Conservation (phyloP, 1,140 invertebrate genomes). For the Ceratosolen fusciceps region DNA sequence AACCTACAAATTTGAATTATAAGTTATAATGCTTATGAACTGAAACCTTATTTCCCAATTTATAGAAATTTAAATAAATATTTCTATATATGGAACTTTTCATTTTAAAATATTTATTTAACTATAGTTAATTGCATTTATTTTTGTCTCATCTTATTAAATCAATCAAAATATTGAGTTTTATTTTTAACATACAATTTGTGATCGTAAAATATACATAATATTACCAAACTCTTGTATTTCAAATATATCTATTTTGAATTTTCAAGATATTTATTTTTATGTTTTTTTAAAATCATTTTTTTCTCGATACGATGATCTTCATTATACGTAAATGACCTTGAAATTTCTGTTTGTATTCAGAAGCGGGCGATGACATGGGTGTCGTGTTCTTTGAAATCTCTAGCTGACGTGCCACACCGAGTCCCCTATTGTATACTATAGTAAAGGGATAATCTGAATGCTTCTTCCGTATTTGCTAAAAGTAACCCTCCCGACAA, state of each 20-base stretch:
- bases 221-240: not conserved
- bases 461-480: constrained; percentile 65
- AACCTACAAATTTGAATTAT: not conserved
- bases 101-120: no score
- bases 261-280: not conserved
- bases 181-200: not conserved
- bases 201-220: not conserved
- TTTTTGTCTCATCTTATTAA: not conserved
- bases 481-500: constrained; percentile 42
- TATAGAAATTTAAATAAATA: no score
- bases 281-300: not conserved
- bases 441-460: constrained; percentile 58
- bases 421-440: constrained; percentile 47
- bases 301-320: not conserved
- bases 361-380: constrained; percentile 54
- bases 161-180: not conserved
- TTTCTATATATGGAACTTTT: no score
- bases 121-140: not conserved
- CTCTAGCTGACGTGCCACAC: constrained; percentile 61
- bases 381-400: constrained; percentile 62
- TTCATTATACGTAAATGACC: constrained; percentile 25
- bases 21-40: not conserved
- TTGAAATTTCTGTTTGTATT: constrained; percentile 58
- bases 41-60: not conserved
- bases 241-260: not conserved